A percentile compares a stretch with the other conserved stretches of the same genome.
phyloP scores from a whole-genome alignment of 2,113 vertebrate genomes.

The Dolichallabes microphthalmus region DNA sequence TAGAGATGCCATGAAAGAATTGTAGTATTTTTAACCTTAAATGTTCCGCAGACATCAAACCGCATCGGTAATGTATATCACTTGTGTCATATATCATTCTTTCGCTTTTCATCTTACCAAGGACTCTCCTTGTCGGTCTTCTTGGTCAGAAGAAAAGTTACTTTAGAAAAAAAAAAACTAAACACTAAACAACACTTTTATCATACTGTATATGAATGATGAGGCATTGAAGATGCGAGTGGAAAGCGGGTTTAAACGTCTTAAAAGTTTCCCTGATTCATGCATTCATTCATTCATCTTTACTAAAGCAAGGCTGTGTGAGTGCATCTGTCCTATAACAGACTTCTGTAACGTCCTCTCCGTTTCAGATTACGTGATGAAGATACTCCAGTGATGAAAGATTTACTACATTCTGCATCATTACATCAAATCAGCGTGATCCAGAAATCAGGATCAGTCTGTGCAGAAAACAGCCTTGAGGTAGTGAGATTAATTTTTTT shows the following conservation, averaged over 20 bases:
- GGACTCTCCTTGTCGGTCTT: not conserved
- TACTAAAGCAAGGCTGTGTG: not conserved
- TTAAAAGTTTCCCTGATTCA: not conserved
- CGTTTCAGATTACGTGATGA: not conserved
- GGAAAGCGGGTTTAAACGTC: not conserved
- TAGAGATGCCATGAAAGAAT: not conserved
- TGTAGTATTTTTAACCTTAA: not conserved
- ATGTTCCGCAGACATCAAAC: slow-evolving; percentile 5
- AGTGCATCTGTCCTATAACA: not conserved
- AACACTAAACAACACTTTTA: not conserved
- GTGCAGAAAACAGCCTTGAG: too few species aligned
- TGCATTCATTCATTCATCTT: not conserved
- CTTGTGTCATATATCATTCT: not conserved
- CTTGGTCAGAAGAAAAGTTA: not conserved
- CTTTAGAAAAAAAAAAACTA: not conserved
- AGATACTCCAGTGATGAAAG: not conserved
- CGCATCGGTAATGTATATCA: not conserved
- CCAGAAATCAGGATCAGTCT: not conserved
- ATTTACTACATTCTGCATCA: not conserved
- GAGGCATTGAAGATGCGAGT: not conserved
- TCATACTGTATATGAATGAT: not conserved
- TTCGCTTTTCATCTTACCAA: not conserved
- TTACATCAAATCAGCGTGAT: not conserved
- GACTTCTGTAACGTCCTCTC: too few species aligned
- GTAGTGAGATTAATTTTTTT: not conserved